A percentile compares a stretch with the other conserved stretches of the same genome.
Conservation (phyloP, 2,797 vertebrate genomes). For the Gymnothorax reevesii region DNA sequence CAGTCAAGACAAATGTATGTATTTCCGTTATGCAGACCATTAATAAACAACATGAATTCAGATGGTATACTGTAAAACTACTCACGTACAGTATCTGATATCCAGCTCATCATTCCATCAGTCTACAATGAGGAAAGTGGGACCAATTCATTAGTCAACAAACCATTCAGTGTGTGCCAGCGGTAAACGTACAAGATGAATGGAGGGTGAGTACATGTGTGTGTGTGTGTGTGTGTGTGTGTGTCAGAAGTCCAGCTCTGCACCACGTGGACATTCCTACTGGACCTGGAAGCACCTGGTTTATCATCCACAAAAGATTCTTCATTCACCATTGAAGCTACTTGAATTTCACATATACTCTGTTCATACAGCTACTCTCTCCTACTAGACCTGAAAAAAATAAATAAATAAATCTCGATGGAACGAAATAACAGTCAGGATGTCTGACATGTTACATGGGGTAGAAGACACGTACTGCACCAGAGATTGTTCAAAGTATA, state of each 20-base stretch:
- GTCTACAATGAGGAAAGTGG: neutral
- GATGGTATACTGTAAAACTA: neutral
- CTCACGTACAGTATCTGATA: neutral
- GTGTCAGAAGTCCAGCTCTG: neutral
- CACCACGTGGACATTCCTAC: neutral
- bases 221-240: too few relatives aligned
- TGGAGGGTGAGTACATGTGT: neutral
- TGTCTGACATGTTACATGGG: neutral
- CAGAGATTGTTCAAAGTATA: neutral
- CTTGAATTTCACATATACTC: neutral
- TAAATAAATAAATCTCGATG: neutral
- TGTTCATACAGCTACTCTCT: neutral
- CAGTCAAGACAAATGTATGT: conserved; percentile 1
- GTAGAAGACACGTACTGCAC: conserved; percentile 13
- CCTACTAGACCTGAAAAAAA: neutral
- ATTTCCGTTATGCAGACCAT: neutral
- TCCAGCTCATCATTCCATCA: neutral
- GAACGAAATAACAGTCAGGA: neutral
- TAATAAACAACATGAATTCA: neutral
- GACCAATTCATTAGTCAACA: neutral
- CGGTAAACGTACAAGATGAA: neutral
- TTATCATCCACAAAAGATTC: neutral
- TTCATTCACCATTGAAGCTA: neutral
- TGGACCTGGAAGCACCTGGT: neutral
- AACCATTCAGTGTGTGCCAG: neutral